These are phyloP conservation scores for Eclectus roratus DNA, from an alignment of 2,113 vertebrate species.

Conservation along the genomic window DNA sequence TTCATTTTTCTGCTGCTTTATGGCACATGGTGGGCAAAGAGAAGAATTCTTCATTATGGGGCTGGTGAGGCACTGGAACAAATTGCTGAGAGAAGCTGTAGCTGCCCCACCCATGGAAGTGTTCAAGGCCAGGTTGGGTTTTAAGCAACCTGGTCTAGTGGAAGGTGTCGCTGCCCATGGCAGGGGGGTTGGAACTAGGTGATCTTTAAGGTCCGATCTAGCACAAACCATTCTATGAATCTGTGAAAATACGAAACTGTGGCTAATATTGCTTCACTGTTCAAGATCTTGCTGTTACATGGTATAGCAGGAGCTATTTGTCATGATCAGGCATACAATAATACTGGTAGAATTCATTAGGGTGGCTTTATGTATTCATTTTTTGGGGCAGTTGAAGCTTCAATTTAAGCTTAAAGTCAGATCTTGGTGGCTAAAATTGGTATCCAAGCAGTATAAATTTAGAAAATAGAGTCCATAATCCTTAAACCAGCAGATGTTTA, in stretches of 20 bases:
- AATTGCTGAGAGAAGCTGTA: background rate
- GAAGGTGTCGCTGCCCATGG: background rate
- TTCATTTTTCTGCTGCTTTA: background rate
- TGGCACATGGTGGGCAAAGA: background rate
- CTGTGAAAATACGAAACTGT: fast-evolving
- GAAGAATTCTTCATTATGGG: background rate
- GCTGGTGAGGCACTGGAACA: background rate
- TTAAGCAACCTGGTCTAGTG: background rate
- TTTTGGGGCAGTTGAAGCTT: background rate
- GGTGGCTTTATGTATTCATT: background rate
- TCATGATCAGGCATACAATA: fast-evolving
- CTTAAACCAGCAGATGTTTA: background rate
- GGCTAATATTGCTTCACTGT: fast-evolving
- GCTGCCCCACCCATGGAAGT: background rate
- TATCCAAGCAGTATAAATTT: background rate
- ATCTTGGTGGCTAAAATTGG: background rate
- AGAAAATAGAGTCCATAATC: background rate
- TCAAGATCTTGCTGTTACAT: fast-evolving
- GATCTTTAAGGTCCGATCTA: background rate
- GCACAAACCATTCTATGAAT: background rate
- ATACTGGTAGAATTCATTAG: background rate
- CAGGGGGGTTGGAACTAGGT: background rate
- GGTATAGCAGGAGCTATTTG: background rate
- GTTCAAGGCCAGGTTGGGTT: background rate
- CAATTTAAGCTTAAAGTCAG: background rate